Evolutionary conservation across 2,797 vertebrate genomes (phyloP), one percentile per base, ranked within the genome.

Genomic region (Oophaga sylvatica): DNA sequence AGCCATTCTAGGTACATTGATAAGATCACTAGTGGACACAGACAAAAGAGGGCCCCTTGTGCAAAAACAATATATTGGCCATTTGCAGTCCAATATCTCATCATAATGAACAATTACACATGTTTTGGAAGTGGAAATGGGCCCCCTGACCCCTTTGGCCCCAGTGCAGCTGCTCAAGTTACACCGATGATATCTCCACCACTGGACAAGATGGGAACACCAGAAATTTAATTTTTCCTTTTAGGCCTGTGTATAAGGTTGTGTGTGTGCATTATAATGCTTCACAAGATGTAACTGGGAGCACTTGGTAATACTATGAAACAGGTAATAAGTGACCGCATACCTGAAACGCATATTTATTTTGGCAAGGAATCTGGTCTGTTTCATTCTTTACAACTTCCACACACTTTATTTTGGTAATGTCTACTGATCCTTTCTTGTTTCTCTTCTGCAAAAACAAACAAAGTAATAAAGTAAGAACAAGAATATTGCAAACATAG

Each of bases 271-370:
- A 17, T 17, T 31, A 70, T 1, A 15, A 17, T 35, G 15, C 15
- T 13, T 67, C 13, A 12, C 62, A 15, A 67, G 65, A 67, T 2
- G 1, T 35, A 35, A 31, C 13, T 19, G 53, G 1, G 1, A 26
- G 48, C n/a, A 15, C 19, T n/a, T 81, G 13, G 35, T 26, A 48
- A 22, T 26, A 16, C 9, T 12, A 62, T 80, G 59, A 80, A 80
- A 80, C 4, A 9, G 77, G 16, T 56, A 81, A 75, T 75, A 75
- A 22, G 53, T 73, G 7, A 53, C 60, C 2, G 41, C 93, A 79
- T 95, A 99, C 98, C 97, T 99, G 98, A 92, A 99, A 99, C 0
- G 98, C 96, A 76, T 97, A 99, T 91, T 99, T 98, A 93, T 98
- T 97, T 91, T 97, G 95, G 91, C 98, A 99, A 84, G 97, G 97